phyloP scores from a whole-genome alignment of 1,140 invertebrate species.

The Phocides pigmalion region DNA sequence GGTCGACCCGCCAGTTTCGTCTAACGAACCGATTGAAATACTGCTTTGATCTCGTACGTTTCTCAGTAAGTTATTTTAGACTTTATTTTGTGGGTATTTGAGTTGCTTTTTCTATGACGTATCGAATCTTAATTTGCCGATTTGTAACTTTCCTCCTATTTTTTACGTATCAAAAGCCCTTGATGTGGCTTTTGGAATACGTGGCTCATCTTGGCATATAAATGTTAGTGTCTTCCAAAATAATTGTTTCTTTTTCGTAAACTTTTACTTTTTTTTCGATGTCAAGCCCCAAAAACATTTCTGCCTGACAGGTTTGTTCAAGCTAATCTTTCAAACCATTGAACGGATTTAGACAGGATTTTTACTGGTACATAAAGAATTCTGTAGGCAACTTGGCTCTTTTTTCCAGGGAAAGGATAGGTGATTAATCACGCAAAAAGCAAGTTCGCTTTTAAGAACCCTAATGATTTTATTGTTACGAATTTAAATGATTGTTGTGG shows the following conservation, averaged over 20 bases:
- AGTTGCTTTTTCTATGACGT: neutral
- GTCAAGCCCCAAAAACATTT: too few relatives aligned
- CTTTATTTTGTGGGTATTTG: neutral
- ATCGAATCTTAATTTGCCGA: slow-evolving; percentile 9
- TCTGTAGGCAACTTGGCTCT: too few relatives aligned
- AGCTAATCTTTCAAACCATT: too few relatives aligned
- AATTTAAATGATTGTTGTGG: neutral
- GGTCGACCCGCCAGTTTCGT: slow-evolving; percentile 48
- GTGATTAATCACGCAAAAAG: too few relatives aligned
- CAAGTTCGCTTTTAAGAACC: neutral
- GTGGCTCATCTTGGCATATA: neutral
- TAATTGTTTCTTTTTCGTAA: neutral
- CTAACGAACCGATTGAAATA: slow-evolving; percentile 69
- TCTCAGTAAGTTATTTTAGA: slow-evolving; percentile 32
- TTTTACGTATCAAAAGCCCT: slow-evolving; percentile 18
- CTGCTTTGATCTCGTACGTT: slow-evolving; percentile 48
- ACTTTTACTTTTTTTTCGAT: too few relatives aligned
- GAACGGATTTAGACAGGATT: too few relatives aligned
- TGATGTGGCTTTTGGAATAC: neutral
- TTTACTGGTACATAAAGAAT: too few relatives aligned
- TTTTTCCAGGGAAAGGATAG: too few relatives aligned
- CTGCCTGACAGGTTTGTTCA: too few relatives aligned
- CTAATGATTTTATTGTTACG: neutral
- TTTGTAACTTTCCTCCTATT: slow-evolving; percentile 24
- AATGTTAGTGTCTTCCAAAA: too few relatives aligned